Evolutionary conservation across 2,113 vertebrate genomes (phyloP), one percentile per base, ranked within the genome.

Genomic region (Proteles cristata): DNA sequence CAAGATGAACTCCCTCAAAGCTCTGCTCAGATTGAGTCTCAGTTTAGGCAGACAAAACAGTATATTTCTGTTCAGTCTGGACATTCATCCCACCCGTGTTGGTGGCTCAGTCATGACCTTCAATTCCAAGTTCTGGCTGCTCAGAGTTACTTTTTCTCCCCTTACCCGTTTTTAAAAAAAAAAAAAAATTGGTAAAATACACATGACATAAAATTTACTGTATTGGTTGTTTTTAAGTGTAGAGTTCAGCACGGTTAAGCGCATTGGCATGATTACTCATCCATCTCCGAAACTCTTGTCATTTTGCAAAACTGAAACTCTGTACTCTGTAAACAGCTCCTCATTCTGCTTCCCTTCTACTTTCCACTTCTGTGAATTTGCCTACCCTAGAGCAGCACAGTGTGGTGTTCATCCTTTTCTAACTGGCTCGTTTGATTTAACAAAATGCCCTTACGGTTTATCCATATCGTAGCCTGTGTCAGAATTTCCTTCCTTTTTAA

Each of bases 21-120:
- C 98, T 96, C 98, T 98, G 96, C 98, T 99, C 97, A 99, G 98
- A 97, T 99, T 99, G 99, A 98, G 99, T 99, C 98, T 99, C 99
- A 74, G 98, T 98, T 97, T 98, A 99, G 17, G 99, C 99, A 35
- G 99, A 99, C 98, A 99, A 99, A 97, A 99, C 99, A 93, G 99
- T 98, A 0, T 99, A 99, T 96, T 99, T 99, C 96, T 99, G 99
- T 68, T 99, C 98, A 16, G 99, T 99, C 48, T 98, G 99, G 98
- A 99, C 98, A 33, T 99, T 99, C 99, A 99, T 99, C 95, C 99
- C 98, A 31, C 99, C 99, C 48, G 99, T 98, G 94, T 99, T 0
- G 99, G 96, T 0, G 99, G 90, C 95, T 99, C 99, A 50, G 96
- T 98, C 99, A 99, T 99, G 80, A 98, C 98, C 92, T 99, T 98